phyloP scores from a whole-genome alignment of 1,140 invertebrate genomes.

The Pseudomyrmex dendroicus region DNA sequence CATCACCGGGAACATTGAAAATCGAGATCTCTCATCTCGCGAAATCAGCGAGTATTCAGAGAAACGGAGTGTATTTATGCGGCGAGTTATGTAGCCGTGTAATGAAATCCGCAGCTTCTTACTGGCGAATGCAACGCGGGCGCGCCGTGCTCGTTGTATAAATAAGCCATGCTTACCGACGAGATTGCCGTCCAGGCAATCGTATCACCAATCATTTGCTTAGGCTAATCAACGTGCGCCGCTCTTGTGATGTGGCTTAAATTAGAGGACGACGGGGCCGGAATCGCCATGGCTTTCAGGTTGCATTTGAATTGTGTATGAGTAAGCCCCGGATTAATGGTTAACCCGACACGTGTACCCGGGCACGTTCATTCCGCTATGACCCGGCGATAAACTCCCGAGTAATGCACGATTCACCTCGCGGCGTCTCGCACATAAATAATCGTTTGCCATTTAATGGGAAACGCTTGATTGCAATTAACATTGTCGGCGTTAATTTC shows the following conservation, averaged over 20 bases:
- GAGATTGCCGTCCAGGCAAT: conserved; percentile 39
- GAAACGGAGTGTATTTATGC: conserved; percentile 22
- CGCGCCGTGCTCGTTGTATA: conserved; percentile 17
- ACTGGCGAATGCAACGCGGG: conserved; percentile 39
- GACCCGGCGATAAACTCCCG: conserved; percentile 43
- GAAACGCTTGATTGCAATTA: conserved; percentile 10
- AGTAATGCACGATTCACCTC: conserved; percentile 4
- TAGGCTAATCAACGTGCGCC: conserved; percentile 47
- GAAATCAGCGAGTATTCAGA: conserved; percentile 1
- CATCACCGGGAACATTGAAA: not conserved
- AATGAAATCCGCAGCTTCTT: conserved; percentile 54
- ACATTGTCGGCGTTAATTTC: conserved; percentile 10
- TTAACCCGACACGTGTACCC: conserved; percentile 55
- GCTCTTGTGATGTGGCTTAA: conserved; percentile 55
- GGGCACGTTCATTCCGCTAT: conserved; percentile 40
- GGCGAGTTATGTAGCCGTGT: conserved; percentile 25
- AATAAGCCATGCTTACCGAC: conserved; percentile 55
- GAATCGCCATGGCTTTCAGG: conserved; percentile 40
- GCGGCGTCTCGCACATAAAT: conserved; percentile 19
- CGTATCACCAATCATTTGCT: conserved; percentile 56
- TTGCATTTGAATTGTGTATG: conserved; percentile 60
- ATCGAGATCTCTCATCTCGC: not conserved
- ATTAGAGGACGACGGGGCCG: conserved; percentile 47
- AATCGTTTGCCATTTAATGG: conserved; percentile 25
- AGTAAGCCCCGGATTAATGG: conserved; percentile 51